Conservation (phyloP, 2,797 vertebrate species). For the Rhinichthys osculus region DNA sequence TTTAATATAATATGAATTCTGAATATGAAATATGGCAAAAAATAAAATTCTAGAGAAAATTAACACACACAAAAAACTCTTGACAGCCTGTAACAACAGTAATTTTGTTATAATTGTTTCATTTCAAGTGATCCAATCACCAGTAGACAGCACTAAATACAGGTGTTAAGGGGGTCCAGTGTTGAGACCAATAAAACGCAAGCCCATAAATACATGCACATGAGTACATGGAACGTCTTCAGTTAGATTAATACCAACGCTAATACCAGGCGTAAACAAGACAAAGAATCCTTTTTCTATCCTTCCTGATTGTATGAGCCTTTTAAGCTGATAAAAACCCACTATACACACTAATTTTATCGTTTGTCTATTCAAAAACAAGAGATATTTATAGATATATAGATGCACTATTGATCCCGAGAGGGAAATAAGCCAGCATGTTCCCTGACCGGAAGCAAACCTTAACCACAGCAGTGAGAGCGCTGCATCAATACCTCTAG, state of each 20-base stretch:
- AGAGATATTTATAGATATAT: conserved; percentile 12
- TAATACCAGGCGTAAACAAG: neutral
- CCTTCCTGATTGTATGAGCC: neutral
- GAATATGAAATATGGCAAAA: neutral
- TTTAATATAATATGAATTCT: too few species aligned
- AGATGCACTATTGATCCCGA: neutral
- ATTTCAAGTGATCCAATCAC: neutral
- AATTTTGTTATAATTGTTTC: neutral
- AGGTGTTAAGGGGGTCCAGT: neutral
- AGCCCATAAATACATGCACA: neutral
- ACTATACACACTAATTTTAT: too few species aligned
- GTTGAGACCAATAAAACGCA: neutral
- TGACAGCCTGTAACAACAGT: neutral
- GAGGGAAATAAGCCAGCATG: conserved; percentile 1
- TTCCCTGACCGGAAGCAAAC: neutral
- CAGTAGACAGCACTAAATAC: neutral
- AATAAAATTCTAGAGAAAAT: neutral
- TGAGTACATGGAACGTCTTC: neutral
- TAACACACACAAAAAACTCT: neutral
- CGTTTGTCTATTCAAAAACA: conserved; percentile 1
- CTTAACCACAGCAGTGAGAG: conserved; percentile 14
- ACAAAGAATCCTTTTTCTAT: neutral
- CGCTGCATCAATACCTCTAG: conserved; percentile 17
- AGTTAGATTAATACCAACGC: neutral
- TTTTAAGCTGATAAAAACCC: neutral